These are phyloP conservation scores for Siniperca scherzeri DNA, from an alignment of 2,797 vertebrate genomes.

Conservation along the genomic window DNA sequence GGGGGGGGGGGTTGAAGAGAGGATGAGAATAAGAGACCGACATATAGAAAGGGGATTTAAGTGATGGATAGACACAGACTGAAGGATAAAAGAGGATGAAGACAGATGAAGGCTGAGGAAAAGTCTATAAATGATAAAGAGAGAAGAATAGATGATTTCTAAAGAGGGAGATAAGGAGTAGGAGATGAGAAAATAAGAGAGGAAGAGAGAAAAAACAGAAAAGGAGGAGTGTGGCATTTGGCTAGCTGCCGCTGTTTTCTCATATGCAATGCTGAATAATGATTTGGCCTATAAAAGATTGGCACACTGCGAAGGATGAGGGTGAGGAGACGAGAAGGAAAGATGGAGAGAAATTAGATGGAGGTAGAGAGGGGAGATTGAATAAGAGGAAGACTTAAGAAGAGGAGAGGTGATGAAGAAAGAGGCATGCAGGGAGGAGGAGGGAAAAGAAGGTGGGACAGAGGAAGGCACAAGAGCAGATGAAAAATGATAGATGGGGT, in stretches of 20 bases:
- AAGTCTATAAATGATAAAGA: conserved; percentile 41
- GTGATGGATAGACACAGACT: conserved; percentile 45
- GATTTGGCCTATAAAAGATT: conserved; percentile 53
- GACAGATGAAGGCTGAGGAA: conserved; percentile 35
- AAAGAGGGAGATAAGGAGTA: conserved; percentile 13
- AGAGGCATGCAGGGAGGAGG: conserved; percentile 10
- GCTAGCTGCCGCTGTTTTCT: conserved; percentile 48
- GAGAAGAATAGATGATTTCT: conserved; percentile 44
- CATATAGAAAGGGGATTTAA: conserved; percentile 36
- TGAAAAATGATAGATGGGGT: conserved; percentile 74
- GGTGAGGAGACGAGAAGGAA: conserved; percentile 10
- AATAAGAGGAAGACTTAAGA: conserved; percentile 29
- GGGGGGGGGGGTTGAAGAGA: conserved; percentile 10
- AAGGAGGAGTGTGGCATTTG: conserved; percentile 49
- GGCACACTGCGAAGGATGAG: conserved; percentile 45
- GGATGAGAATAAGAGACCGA: conserved; percentile 43
- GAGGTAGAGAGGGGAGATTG: conserved; percentile 9
- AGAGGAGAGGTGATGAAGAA: conserved; percentile 26
- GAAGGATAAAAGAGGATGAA: conserved; percentile 39
- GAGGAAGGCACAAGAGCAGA: conserved; percentile 53
- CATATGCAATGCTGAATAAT: conserved; percentile 66
- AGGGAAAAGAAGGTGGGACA: conserved; percentile 38
- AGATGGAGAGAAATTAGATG: conserved; percentile 29
- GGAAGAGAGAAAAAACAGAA: background rate
- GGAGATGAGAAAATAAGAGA: conserved; percentile 13